Percentiles rank a stretch among this genome's conserved stretches.
Conservation (phyloP, 2,113 vertebrate genomes). For the Craseonycteris thonglongyai region DNA sequence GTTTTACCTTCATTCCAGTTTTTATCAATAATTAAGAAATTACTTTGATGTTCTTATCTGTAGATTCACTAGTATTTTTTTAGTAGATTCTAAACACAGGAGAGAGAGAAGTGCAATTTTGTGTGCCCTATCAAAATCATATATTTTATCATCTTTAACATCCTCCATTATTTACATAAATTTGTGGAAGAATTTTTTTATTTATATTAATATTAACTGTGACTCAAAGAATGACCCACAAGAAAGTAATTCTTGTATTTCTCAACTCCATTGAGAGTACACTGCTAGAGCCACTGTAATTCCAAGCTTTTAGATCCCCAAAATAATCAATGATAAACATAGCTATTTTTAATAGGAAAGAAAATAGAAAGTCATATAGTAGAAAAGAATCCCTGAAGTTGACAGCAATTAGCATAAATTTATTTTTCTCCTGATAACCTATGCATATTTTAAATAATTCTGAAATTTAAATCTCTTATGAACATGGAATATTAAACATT, state of each 20-base stretch:
- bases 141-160: neutral
- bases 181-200: neutral
- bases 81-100: neutral
- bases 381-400: neutral
- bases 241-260: neutral
- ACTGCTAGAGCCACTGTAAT: too few relatives aligned
- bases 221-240: neutral
- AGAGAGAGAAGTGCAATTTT: neutral
- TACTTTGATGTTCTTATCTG: neutral
- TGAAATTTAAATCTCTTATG: neutral
- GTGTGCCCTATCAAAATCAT: neutral
- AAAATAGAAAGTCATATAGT: neutral
- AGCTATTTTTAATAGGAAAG: neutral
- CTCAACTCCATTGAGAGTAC: neutral
- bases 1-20: neutral
- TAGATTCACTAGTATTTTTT: neutral
- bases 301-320: neutral
- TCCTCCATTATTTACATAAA: neutral
- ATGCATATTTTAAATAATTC: neutral
- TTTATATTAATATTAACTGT: neutral
- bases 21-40: neutral
- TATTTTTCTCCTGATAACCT: neutral
- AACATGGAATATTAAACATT: neutral
- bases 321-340: neutral
- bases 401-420: neutral